Percentiles rank a stretch among this genome's conserved stretches.
These are phyloP conservation scores for Dipus sagitta DNA, from an alignment of 2,797 vertebrate genomes.

Conservation along the genomic window DNA sequence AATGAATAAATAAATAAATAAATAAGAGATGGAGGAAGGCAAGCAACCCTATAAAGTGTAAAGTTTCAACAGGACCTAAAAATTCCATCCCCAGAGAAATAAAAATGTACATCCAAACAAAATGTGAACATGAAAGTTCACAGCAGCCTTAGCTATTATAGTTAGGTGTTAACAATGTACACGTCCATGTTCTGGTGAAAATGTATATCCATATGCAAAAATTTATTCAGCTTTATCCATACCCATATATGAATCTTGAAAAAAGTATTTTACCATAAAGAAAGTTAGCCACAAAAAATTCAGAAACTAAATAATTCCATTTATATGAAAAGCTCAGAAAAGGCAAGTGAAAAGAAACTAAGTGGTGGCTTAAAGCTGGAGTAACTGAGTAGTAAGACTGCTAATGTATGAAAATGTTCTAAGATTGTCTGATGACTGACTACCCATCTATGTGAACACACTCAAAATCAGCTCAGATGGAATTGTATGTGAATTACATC, in stretches of 20 bases:
- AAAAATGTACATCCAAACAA: not conserved
- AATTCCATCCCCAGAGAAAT: conserved; percentile 49
- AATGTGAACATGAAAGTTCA: conserved; percentile 38
- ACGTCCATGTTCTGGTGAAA: conserved; percentile 6
- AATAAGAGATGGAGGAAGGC: not conserved
- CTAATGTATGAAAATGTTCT: conserved; percentile 26
- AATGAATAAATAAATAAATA: too few relatives aligned
- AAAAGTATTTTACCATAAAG: conserved; percentile 43
- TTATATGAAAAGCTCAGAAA: conserved; percentile 10
- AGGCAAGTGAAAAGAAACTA: conserved; percentile 14
- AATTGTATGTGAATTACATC: not conserved
- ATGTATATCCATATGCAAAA: not conserved
- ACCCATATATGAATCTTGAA: conserved; percentile 30
- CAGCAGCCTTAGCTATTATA: not conserved
- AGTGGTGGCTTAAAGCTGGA: not conserved
- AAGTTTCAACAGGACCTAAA: conserved; percentile 27
- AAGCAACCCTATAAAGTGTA: conserved; percentile 26
- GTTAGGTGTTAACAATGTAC: conserved; percentile 22
- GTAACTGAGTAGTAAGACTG: not conserved
- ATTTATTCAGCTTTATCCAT: not conserved
- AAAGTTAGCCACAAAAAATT: conserved; percentile 47
- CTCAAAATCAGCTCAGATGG: conserved; percentile 34
- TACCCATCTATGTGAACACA: conserved; percentile 40
- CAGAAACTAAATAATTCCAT: not conserved
- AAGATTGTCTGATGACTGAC: not conserved